These are phyloP conservation scores for Leptopilina boulardi DNA, from an alignment of 1,140 invertebrate species.

Conservation along the genomic window DNA sequence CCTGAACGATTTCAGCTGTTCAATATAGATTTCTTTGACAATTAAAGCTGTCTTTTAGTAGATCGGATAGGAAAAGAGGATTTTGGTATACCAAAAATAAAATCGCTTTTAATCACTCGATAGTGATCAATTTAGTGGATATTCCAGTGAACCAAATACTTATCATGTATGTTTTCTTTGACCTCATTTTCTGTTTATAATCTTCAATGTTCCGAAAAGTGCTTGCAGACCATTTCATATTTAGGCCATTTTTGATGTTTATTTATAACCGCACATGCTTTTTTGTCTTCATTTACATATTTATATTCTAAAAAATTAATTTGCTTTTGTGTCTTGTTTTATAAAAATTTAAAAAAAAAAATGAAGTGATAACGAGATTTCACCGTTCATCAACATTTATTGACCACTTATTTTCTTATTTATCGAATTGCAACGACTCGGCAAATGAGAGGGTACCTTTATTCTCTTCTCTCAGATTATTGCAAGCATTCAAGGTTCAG, in stretches of 20 bases:
- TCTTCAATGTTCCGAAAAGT: neutral
- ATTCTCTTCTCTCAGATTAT: constrained; percentile 18
- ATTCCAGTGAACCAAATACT: neutral
- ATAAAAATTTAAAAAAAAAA: neutral
- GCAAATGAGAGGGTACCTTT: constrained; percentile 25
- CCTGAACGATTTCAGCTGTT: neutral
- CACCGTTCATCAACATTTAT: constrained; percentile 2
- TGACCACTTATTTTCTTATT: constrained; percentile 1
- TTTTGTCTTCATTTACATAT: neutral
- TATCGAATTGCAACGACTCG: constrained; percentile 4
- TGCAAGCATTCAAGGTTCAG: constrained; percentile 36
- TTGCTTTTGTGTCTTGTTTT: too few species aligned
- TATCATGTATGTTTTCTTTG: neutral
- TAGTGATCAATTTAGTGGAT: neutral
- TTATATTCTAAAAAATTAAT: neutral
- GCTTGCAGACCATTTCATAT: neutral
- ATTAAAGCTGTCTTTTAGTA: neutral
- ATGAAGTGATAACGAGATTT: neutral
- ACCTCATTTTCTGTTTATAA: neutral
- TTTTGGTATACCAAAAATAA: neutral
- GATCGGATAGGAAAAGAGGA: neutral
- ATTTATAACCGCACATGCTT: neutral
- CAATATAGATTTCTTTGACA: neutral
- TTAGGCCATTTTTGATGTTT: neutral
- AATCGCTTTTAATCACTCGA: neutral